These are phyloP conservation scores for Puntigrus tetrazona DNA, from an alignment of 2,113 vertebrate species.

Conservation along the genomic window DNA sequence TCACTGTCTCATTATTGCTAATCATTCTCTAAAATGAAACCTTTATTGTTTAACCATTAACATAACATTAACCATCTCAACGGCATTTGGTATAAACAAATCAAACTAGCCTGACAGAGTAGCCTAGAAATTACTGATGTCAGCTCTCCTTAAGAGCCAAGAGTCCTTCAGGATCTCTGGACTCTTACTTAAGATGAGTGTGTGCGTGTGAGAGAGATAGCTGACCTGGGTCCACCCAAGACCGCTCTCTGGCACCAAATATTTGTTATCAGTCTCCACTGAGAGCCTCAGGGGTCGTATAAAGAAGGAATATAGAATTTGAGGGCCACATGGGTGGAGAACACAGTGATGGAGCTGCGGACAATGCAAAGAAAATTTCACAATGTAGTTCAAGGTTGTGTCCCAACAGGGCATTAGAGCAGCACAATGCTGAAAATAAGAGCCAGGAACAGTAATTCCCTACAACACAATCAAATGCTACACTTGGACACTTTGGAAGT, in stretches of 20 bases:
- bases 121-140: slow-evolving; percentile 26
- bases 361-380: slow-evolving; percentile 66
- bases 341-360: slow-evolving; percentile 59
- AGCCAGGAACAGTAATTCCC: slow-evolving; percentile 66
- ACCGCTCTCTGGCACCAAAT: slow-evolving; percentile 18
- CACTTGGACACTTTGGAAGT: background rate
- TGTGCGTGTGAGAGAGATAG: background rate
- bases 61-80: background rate
- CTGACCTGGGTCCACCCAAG: slow-evolving; percentile 15
- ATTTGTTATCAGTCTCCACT: slow-evolving; percentile 42
- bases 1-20: slow-evolving; percentile 4
- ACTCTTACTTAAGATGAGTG: slow-evolving; percentile 35
- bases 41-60: background rate
- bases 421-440: slow-evolving; percentile 69
- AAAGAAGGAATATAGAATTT: slow-evolving; percentile 47
- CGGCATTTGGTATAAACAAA: slow-evolving; percentile 5
- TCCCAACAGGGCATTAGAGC: slow-evolving; percentile 65
- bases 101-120: slow-evolving; percentile 3
- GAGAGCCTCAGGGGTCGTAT: slow-evolving; percentile 42
- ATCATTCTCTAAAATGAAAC: background rate
- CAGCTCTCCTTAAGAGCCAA: slow-evolving; percentile 51
- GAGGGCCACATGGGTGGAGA: slow-evolving; percentile 52
- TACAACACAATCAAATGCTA: slow-evolving; percentile 14
- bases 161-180: slow-evolving; percentile 49
- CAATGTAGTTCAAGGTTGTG: slow-evolving; percentile 77